Conservation (phyloP, 2,888 invertebrate genomes). For the Hedychridium roseum region DNA sequence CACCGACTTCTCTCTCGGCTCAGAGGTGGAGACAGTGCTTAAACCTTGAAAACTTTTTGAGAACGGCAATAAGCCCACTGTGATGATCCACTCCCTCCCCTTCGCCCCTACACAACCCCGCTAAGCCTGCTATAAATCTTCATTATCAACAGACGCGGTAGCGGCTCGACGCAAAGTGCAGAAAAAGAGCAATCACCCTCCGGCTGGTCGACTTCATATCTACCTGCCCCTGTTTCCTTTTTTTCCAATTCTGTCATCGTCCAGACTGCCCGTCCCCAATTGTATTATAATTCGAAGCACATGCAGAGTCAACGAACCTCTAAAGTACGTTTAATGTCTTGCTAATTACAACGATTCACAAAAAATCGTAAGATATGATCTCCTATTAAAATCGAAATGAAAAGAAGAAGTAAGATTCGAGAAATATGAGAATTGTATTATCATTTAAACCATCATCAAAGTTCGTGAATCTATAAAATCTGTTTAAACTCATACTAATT, state of each 20-base stretch:
- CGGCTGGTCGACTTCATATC: slow-evolving; percentile 13
- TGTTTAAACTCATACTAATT: too few relatives aligned
- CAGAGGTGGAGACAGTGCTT: slow-evolving; percentile 31
- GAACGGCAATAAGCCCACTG: slow-evolving; percentile 52
- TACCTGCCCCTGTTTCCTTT: too few relatives aligned
- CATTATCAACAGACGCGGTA: slow-evolving; percentile 53
- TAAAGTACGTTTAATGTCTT: not conserved
- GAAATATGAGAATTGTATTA: too few relatives aligned
- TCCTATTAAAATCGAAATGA: too few relatives aligned
- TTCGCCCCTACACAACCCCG: too few relatives aligned
- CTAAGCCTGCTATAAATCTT: slow-evolving; percentile 53
- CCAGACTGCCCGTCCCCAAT: too few relatives aligned
- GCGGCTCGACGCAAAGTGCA: slow-evolving; percentile 24
- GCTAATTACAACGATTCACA: not conserved
- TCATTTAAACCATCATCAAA: too few relatives aligned
- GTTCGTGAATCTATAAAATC: too few relatives aligned
- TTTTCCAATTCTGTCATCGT: too few relatives aligned
- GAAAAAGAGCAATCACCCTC: slow-evolving; percentile 15
- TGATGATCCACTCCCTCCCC: slow-evolving; percentile 44
- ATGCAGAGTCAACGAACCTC: slow-evolving; percentile 1
- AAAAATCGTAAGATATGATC: too few relatives aligned
- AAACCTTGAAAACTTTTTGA: slow-evolving; percentile 49
- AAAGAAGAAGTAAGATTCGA: too few relatives aligned
- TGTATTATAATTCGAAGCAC: too few relatives aligned
- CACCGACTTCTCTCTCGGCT: not conserved